These are phyloP conservation scores for Hemitrygon akajei DNA, from an alignment of 2,797 vertebrate species.

Conservation along the genomic window DNA sequence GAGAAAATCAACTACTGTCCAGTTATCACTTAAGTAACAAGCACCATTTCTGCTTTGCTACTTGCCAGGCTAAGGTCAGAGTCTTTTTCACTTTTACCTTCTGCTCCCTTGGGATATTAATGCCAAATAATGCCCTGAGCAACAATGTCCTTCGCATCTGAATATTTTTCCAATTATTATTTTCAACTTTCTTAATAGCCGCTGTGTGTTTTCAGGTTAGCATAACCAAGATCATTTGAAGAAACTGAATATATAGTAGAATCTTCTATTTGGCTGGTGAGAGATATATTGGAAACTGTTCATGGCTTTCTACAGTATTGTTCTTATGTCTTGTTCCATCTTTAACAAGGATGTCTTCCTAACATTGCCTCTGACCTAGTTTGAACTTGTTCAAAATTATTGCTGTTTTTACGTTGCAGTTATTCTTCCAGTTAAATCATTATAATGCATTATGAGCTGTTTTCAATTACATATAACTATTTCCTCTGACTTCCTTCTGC, in stretches of 20 bases:
- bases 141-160: not conserved
- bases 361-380: too few species aligned
- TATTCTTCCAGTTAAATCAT: not conserved
- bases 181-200: constrained; percentile 19
- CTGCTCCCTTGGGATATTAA: constrained; percentile 59
- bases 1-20: constrained; percentile 59
- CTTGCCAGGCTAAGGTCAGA: not conserved
- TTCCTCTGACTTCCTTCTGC: too few species aligned
- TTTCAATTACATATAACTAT: not conserved
- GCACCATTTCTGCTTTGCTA: constrained; percentile 53
- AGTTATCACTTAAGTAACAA: constrained; percentile 70
- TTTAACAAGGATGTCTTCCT: not conserved
- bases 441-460: not conserved
- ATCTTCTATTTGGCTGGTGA: too few species aligned
- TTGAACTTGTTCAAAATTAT: not conserved
- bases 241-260: not conserved
- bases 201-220: constrained; percentile 12
- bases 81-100: constrained; percentile 10
- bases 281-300: not conserved
- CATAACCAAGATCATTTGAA: not conserved
- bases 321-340: not conserved
- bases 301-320: not conserved
- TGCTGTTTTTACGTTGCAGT: not conserved
- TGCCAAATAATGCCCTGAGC: constrained; percentile 47
- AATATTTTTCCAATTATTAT: constrained; percentile 2